A percentile compares a stretch with the other conserved stretches of the same genome.
Evolutionary conservation across 2,113 vertebrate species (phyloP).

Genomic region (Pelecanoides urinatrix): DNA sequence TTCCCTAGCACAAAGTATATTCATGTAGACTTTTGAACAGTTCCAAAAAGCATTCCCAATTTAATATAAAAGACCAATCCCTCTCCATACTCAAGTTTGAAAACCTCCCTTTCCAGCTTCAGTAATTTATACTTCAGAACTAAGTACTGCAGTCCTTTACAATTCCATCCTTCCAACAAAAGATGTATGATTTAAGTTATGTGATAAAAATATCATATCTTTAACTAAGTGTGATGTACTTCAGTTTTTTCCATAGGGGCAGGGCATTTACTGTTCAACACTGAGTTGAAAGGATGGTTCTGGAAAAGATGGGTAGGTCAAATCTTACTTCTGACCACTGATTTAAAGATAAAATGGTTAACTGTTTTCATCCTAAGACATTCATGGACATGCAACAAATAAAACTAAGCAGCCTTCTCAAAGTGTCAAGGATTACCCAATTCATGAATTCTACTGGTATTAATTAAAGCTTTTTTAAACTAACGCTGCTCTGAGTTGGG

Average conservation of each 20-base stretch:
- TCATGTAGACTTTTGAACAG: background rate
- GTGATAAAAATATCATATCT: background rate
- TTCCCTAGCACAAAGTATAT: background rate
- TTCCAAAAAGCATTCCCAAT: background rate
- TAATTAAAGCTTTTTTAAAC: background rate
- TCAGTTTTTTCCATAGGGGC: background rate
- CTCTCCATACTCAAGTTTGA: background rate
- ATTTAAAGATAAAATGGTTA: background rate
- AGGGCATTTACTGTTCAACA: background rate
- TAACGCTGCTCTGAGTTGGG: background rate
- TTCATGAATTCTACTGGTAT: background rate
- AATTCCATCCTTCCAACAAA: background rate
- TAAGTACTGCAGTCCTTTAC: background rate
- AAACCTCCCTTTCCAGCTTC: background rate
- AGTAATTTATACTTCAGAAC: background rate
- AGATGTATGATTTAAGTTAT: background rate
- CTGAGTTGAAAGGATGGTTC: background rate
- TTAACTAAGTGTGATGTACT: background rate
- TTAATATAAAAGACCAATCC: background rate
- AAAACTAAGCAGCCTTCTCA: background rate
- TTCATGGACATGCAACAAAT: background rate
- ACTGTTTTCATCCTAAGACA: background rate
- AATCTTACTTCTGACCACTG: background rate
- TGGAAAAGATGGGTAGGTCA: background rate
- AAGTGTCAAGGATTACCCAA: background rate